phyloP scores from a whole-genome alignment of 2,113 vertebrate genomes.

The Carollia perspicillata region DNA sequence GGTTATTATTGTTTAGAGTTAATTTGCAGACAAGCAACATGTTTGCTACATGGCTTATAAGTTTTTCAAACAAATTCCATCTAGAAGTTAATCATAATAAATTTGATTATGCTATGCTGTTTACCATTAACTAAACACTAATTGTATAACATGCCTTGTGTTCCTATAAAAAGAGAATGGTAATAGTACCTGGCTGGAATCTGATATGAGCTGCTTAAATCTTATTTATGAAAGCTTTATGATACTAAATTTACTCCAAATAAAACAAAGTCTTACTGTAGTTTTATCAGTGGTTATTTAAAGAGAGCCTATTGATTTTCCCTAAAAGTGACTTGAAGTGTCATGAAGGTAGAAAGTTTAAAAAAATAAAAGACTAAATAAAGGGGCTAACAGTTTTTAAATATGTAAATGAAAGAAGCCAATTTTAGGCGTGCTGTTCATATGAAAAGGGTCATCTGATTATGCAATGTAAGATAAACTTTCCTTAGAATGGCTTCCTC shows the following conservation, averaged over 20 bases:
- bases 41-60: background rate
- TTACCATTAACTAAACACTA: background rate
- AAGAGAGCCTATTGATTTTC: background rate
- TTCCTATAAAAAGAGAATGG: background rate
- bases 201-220: background rate
- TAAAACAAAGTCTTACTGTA: background rate
- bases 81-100: slow-evolving; percentile 3
- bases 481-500: slow-evolving; percentile 91
- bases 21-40: background rate
- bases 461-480: slow-evolving; percentile 84
- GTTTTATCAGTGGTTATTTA: background rate
- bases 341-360: background rate
- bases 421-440: no score
- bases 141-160: background rate
- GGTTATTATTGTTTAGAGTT: background rate
- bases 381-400: background rate
- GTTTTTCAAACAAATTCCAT: background rate
- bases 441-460: background rate
- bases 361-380: background rate
- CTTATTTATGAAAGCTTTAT: background rate
- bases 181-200: background rate
- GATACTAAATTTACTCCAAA: background rate
- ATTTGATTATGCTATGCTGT: background rate
- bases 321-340: background rate
- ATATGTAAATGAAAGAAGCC: background rate